These are phyloP conservation scores for Pipistrellus pygmaeus DNA, from an alignment of 2,797 vertebrate species.

Conservation along the genomic window DNA sequence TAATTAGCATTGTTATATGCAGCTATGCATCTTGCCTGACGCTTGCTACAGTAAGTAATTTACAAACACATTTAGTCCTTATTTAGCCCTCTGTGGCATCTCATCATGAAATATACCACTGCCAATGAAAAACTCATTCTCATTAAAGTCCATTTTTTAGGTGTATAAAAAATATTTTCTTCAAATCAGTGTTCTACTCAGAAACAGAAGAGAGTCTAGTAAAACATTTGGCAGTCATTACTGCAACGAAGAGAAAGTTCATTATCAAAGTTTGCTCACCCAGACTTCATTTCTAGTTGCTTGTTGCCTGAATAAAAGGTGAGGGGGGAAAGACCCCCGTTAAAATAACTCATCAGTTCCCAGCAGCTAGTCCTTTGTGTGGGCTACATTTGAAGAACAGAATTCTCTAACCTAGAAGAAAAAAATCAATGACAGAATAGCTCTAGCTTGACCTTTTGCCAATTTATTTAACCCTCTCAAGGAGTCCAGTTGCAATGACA, in stretches of 20 bases:
- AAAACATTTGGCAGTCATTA: background rate
- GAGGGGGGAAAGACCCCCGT: too few relatives aligned
- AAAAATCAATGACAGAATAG: background rate
- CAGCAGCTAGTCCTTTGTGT: background rate
- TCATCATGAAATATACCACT: background rate
- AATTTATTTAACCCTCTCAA: background rate
- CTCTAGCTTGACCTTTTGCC: background rate
- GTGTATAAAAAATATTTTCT: slow-evolving; percentile 33
- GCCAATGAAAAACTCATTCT: slow-evolving; percentile 42
- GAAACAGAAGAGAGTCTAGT: background rate
- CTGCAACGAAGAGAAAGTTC: background rate
- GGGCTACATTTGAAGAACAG: background rate
- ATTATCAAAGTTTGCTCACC: background rate
- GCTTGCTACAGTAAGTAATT: slow-evolving; percentile 59
- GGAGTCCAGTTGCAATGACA: background rate
- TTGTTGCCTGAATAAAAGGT: background rate
- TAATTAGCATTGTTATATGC: slow-evolving; percentile 33
- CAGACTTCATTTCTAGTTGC: slow-evolving; percentile 30
- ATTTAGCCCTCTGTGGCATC: background rate
- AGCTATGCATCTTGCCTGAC: background rate
- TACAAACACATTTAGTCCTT: slow-evolving; percentile 38
- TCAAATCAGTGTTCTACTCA: background rate
- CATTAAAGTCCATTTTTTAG: background rate
- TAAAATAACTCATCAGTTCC: background rate
- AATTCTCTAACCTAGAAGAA: background rate